Conservation (phyloP, 2,888 invertebrate species). For the Tanypteryx hageni region DNA sequence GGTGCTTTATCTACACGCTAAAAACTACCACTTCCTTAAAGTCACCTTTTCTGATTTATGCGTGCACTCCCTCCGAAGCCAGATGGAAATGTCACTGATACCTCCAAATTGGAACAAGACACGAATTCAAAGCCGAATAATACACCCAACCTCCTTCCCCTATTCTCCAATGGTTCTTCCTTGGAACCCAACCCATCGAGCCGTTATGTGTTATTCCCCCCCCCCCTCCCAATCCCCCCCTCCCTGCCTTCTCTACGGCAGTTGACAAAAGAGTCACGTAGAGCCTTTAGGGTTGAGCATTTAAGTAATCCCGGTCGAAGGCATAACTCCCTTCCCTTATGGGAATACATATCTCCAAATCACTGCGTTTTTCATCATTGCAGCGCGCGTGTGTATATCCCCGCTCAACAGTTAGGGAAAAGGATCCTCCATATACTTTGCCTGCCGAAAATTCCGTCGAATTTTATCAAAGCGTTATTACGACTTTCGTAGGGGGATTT, state of each 20-base stretch:
- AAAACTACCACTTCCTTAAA: too few relatives aligned
- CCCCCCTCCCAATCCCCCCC: not conserved
- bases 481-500: not conserved
- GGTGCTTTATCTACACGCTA: too few relatives aligned
- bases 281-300: not conserved
- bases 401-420: not conserved
- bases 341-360: slow-evolving; percentile 30
- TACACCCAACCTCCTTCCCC: too few relatives aligned
- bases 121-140: too few relatives aligned
- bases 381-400: not conserved
- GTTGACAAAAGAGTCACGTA: not conserved
- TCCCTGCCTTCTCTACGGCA: not conserved
- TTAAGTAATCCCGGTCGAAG: slow-evolving; percentile 1
- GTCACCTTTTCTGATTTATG: too few relatives aligned
- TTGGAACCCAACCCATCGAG: not conserved
- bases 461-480: slow-evolving; percentile 14
- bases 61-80: too few relatives aligned
- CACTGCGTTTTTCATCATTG: not conserved
- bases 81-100: too few relatives aligned
- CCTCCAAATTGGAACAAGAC: too few relatives aligned
- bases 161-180: not conserved
- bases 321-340: not conserved
- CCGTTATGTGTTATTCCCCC: not conserved
- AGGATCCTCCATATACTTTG: not conserved
- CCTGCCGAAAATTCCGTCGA: not conserved